Evolutionary conservation across 2,888 invertebrate species (phyloP).

Genomic region (Graphium colonna): DNA sequence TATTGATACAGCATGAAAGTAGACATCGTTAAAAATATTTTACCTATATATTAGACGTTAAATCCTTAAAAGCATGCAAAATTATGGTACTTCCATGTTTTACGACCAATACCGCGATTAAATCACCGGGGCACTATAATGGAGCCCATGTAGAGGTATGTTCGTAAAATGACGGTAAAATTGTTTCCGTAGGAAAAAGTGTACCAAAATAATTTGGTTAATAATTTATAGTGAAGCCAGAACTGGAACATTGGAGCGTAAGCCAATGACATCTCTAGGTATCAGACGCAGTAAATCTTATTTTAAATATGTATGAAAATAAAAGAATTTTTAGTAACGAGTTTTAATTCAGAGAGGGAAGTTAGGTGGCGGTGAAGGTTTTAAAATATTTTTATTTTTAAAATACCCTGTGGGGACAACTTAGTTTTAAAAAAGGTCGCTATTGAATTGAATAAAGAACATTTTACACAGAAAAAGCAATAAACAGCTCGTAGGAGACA

Average conservation of each 20-base stretch:
- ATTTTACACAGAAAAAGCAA: constrained; percentile 8
- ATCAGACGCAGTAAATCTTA: too few relatives aligned
- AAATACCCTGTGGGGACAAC: too few relatives aligned
- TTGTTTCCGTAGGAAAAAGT: background rate
- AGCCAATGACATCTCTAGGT: too few relatives aligned
- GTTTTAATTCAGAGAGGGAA: too few relatives aligned
- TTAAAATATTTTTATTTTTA: too few relatives aligned
- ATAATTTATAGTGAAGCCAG: too few relatives aligned
- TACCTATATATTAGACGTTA: background rate
- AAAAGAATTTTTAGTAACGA: too few relatives aligned
- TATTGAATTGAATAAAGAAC: background rate
- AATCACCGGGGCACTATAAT: constrained; percentile 6
- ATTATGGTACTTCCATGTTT: constrained; percentile 1
- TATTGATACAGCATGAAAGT: too few relatives aligned
- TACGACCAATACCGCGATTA: constrained; percentile 14
- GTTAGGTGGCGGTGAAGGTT: too few relatives aligned
- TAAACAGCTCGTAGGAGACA: constrained; percentile 6
- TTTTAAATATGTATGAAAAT: too few relatives aligned
- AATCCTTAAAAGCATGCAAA: constrained; percentile 13
- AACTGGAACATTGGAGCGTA: too few relatives aligned
- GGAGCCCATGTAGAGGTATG: constrained; percentile 1
- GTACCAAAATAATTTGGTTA: background rate
- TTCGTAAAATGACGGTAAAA: constrained; percentile 6
- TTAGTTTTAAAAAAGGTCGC: too few relatives aligned
- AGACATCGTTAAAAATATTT: background rate